A percentile compares a stretch with the other conserved stretches of the same genome.
phyloP scores from a whole-genome alignment of 2,888 invertebrate genomes.

The Hoplodrina blanda region DNA sequence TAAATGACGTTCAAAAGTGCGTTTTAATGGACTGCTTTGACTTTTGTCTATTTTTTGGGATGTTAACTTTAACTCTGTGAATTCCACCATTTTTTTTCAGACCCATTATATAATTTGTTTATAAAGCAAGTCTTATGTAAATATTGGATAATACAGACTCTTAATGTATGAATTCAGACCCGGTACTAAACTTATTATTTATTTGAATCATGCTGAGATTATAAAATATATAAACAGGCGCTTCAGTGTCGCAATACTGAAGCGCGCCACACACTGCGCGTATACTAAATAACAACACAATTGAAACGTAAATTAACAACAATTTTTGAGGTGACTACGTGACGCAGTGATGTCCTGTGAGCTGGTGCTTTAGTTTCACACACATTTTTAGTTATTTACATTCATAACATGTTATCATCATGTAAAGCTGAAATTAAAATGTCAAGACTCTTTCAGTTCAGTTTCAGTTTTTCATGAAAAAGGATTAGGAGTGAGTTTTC shows the following conservation, averaged over 20 bases:
- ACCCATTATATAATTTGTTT: not conserved
- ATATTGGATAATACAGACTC: not conserved
- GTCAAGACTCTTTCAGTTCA: not conserved
- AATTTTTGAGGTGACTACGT: slow-evolving; percentile 43
- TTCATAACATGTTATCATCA: not conserved
- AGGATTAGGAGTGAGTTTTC: not conserved
- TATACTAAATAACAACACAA: slow-evolving; percentile 53
- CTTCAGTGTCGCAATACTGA: slow-evolving; percentile 39
- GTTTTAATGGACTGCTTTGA: too few species aligned
- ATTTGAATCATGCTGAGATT: slow-evolving; percentile 18
- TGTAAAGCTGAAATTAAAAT: not conserved
- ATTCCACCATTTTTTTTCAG: not conserved
- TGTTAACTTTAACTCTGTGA: not conserved
- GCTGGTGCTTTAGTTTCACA: slow-evolving; percentile 6
- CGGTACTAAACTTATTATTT: not conserved
- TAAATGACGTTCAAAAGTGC: too few species aligned
- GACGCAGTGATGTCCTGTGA: slow-evolving; percentile 35
- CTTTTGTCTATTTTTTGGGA: not conserved
- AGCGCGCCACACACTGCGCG: slow-evolving; percentile 18
- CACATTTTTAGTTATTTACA: not conserved
- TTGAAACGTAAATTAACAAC: slow-evolving; percentile 43
- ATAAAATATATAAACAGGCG: slow-evolving; percentile 17
- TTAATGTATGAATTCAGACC: not conserved
- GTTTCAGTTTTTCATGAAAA: slow-evolving; percentile 14
- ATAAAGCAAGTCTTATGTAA: not conserved